Percentiles rank a stretch among this genome's conserved stretches.
phyloP scores from a whole-genome alignment of 2,888 invertebrate genomes.

The Kryphioiulus occultus region DNA sequence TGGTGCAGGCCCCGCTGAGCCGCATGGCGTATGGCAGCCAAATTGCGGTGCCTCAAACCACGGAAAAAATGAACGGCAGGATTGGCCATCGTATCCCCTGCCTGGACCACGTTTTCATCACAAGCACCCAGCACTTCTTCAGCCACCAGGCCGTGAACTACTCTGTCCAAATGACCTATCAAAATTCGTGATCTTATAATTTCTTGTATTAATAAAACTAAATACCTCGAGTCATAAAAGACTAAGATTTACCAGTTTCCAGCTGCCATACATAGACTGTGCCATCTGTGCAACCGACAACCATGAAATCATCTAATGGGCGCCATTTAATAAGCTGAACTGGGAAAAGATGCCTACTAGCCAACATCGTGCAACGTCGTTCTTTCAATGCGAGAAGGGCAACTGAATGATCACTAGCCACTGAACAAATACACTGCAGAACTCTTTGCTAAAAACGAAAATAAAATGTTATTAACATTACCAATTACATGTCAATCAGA shows the following conservation, averaged over 20 bases:
- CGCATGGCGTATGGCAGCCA: slow-evolving; percentile 93
- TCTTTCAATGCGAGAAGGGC: slow-evolving; percentile 91
- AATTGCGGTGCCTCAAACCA: slow-evolving; percentile 87
- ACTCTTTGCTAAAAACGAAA: slow-evolving; percentile 68
- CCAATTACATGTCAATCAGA: background rate
- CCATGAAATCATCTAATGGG: slow-evolving; percentile 96
- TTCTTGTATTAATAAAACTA: background rate
- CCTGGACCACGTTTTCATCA: slow-evolving; percentile 79
- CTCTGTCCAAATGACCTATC: slow-evolving; percentile 89
- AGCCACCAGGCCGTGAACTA: slow-evolving; percentile 92
- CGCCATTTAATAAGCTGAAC: slow-evolving; percentile 96
- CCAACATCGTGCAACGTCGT: slow-evolving; percentile 92
- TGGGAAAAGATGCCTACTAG: slow-evolving; percentile 93
- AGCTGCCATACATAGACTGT: slow-evolving; percentile 99
- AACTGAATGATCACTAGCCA: slow-evolving; percentile 97
- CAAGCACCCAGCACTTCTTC: slow-evolving; percentile 96
- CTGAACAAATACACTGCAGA: slow-evolving; percentile 93
- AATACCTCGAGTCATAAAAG: background rate
- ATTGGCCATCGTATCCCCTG: slow-evolving; percentile 74
- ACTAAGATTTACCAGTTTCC: slow-evolving; percentile 78
- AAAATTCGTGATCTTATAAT: background rate
- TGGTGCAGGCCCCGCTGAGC: slow-evolving; percentile 88
- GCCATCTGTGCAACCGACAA: slow-evolving; percentile 96
- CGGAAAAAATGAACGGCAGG: slow-evolving; percentile 96
- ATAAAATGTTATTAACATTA: background rate